Conservation (phyloP, 1,140 invertebrate genomes). For the Calliphora vicina region DNA sequence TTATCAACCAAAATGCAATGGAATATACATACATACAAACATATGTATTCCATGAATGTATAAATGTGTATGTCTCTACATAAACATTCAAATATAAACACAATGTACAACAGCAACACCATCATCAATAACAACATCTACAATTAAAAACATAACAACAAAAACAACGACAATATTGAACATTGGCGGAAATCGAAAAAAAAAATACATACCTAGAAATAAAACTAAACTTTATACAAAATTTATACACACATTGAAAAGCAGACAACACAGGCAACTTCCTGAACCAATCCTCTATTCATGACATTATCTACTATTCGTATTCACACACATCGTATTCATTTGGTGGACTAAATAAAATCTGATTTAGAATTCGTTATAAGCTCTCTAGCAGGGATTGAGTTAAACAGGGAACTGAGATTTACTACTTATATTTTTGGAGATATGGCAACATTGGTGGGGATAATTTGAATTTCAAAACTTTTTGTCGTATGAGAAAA, state of each 20-base stretch:
- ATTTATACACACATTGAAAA: not conserved
- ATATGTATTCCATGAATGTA: not conserved
- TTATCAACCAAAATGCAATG: slow-evolving; percentile 1
- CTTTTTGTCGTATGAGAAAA: too few relatives aligned
- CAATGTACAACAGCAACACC: not conserved
- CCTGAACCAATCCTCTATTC: not conserved
- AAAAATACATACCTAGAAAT: not conserved
- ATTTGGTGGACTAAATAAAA: too few relatives aligned
- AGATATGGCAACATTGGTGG: too few relatives aligned
- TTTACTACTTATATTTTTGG: too few relatives aligned
- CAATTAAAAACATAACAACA: not conserved
- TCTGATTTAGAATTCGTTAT: too few relatives aligned
- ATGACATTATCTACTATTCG: too few relatives aligned
- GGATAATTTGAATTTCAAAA: too few relatives aligned
- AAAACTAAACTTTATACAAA: not conserved
- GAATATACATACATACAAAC: not conserved
- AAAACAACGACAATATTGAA: not conserved
- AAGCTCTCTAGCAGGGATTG: too few relatives aligned
- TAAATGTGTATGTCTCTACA: not conserved
- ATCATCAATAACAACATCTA: not conserved
- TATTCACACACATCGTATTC: too few relatives aligned
- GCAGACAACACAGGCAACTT: not conserved
- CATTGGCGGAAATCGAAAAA: not conserved
- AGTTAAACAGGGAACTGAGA: too few relatives aligned
- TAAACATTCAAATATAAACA: not conserved